phyloP scores from a whole-genome alignment of 2,113 vertebrate species.

The Thamnophis sirtalis region DNA sequence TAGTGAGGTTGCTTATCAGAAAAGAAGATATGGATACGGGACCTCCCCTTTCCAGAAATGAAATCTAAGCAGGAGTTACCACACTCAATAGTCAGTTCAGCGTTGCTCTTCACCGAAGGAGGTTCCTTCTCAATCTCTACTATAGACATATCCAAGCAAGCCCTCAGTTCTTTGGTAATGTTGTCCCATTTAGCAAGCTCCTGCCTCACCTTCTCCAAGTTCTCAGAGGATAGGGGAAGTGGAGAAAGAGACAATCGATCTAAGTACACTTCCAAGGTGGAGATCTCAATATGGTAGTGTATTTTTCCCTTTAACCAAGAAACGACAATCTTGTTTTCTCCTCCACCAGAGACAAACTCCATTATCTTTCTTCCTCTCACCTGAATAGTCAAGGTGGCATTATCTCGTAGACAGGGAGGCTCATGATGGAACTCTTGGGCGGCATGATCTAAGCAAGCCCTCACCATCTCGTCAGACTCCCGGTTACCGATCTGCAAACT shows the following conservation, averaged over 20 bases:
- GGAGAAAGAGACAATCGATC: background rate
- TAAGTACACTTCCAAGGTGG: constrained; percentile 5
- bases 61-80: constrained; percentile 4
- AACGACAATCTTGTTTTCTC: constrained; percentile 15
- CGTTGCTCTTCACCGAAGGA: background rate
- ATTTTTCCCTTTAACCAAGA: constrained; percentile 9
- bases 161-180: background rate
- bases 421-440: constrained; percentile 7
- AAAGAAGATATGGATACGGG: background rate
- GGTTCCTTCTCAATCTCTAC: constrained; percentile 16
- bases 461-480: background rate
- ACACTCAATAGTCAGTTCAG: constrained; percentile 2
- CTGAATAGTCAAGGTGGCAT: constrained; percentile 9
- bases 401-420: background rate
- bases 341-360: constrained; percentile 12
- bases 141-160: constrained; percentile 13
- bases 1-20: constrained; percentile 7
- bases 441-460: constrained; percentile 15
- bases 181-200: constrained; percentile 3
- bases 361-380: constrained; percentile 17
- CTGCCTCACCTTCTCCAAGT: constrained; percentile 18
- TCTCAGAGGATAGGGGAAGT: background rate
- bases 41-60: constrained; percentile 16
- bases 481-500: background rate
- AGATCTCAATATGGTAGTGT: constrained; percentile 9